Conservation (phyloP, 2,888 invertebrate species). For the Cosmorhoe ocellata region DNA sequence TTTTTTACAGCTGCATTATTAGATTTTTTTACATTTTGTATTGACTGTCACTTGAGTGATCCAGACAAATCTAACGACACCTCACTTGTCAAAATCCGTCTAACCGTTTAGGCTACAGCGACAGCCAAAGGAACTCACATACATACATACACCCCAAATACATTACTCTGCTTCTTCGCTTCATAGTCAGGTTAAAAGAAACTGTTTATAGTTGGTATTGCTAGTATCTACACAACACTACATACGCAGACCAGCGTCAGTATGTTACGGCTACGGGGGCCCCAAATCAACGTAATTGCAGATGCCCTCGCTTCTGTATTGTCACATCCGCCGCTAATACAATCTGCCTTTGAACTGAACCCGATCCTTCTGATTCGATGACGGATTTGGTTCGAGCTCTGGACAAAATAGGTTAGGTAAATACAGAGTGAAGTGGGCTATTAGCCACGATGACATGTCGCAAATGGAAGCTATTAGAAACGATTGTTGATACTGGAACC, state of each 20-base stretch:
- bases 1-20: no score
- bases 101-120: no score
- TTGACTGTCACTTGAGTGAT: no score
- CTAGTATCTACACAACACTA: not conserved
- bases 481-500: no score
- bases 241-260: conserved; percentile 10
- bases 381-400: conserved; percentile 12
- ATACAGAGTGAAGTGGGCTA: not conserved
- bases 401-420: conserved; percentile 2
- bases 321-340: conserved; percentile 48
- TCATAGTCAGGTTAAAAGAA: no score
- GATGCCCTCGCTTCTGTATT: conserved; percentile 54
- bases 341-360: conserved; percentile 35
- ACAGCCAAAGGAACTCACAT: no score
- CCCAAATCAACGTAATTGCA: conserved; percentile 65
- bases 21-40: no score
- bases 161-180: no score
- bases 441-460: not conserved
- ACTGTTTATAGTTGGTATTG: no score
- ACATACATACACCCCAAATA: no score
- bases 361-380: conserved; percentile 24
- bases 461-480: not conserved
- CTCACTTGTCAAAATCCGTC: no score
- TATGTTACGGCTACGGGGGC: conserved; percentile 45
- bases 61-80: no score